These are phyloP conservation scores for Ambastaia sidthimunki DNA, from an alignment of 2,797 vertebrate genomes.

Conservation along the genomic window DNA sequence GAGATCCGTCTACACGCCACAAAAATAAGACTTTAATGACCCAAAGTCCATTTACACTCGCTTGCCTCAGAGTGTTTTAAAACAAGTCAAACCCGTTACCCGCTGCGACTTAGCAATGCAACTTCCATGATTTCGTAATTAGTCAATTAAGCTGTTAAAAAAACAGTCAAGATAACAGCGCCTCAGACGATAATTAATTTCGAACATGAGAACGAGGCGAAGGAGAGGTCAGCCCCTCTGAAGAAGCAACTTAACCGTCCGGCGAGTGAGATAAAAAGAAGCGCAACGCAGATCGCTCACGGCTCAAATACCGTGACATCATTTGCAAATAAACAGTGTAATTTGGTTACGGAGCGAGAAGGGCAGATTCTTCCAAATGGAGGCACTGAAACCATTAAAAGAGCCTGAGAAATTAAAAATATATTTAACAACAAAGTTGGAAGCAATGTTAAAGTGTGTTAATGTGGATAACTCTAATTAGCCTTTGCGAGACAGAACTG, in stretches of 20 bases:
- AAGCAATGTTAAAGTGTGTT: slow-evolving; percentile 19
- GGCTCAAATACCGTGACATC: slow-evolving; percentile 27
- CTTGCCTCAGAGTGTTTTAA: slow-evolving; percentile 4
- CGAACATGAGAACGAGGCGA: slow-evolving; percentile 26
- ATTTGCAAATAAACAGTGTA: slow-evolving; percentile 22
- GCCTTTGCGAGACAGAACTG: neutral
- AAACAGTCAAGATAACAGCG: neutral
- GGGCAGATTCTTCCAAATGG: neutral
- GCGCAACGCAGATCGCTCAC: neutral
- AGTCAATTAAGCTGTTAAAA: slow-evolving; percentile 53
- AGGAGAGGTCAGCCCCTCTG: slow-evolving; percentile 23
- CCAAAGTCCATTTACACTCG: neutral
- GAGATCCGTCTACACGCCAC: neutral
- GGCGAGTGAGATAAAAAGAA: slow-evolving; percentile 11
- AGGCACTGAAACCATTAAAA: neutral
- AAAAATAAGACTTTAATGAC: slow-evolving; percentile 19
- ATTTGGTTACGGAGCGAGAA: slow-evolving; percentile 13
- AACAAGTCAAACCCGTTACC: slow-evolving; percentile 12
- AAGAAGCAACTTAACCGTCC: slow-evolving; percentile 22
- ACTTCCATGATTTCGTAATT: slow-evolving; percentile 49
- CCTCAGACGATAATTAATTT: slow-evolving; percentile 48
- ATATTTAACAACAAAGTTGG: slow-evolving; percentile 21
- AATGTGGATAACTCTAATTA: slow-evolving; percentile 24
- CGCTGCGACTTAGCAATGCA: slow-evolving; percentile 7
- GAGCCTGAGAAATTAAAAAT: slow-evolving; percentile 7